These are phyloP conservation scores for Rosalia funebris DNA, from an alignment of 2,888 invertebrate species.

Conservation along the genomic window DNA sequence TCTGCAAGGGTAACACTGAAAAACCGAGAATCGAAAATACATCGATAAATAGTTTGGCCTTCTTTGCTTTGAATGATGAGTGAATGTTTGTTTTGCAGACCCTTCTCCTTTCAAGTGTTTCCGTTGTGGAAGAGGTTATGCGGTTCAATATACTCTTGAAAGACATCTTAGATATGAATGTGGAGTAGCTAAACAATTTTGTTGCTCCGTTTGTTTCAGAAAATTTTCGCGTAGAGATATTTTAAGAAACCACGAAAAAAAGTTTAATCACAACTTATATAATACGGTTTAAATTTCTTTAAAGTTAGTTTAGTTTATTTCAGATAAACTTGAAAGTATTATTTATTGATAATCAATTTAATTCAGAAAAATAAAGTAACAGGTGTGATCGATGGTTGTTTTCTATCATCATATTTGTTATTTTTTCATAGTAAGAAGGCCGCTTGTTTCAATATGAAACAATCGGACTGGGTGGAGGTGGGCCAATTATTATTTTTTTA, in stretches of 20 bases:
- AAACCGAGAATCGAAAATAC: constrained; percentile 27
- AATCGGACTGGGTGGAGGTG: constrained; percentile 59
- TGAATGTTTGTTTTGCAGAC: constrained; percentile 56
- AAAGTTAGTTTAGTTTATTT: no score
- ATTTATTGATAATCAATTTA: background rate
- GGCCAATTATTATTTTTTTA: constrained; percentile 40
- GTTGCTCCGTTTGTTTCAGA: constrained; percentile 64
- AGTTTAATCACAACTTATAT: constrained; percentile 45
- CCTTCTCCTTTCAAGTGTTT: constrained; percentile 64
- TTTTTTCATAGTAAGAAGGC: constrained; percentile 53
- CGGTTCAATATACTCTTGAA: constrained; percentile 62
- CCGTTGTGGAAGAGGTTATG: constrained; percentile 70
- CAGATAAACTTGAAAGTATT: background rate
- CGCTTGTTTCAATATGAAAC: constrained; percentile 50
- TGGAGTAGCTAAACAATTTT: constrained; percentile 62
- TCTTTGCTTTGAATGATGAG: constrained; percentile 35
- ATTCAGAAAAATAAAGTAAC: constrained; percentile 12
- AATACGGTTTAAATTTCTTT: constrained; percentile 28
- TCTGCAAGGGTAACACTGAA: constrained; percentile 27
- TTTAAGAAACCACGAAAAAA: constrained; percentile 57
- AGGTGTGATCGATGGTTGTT: background rate
- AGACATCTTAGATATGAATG: constrained; percentile 57
- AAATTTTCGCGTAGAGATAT: constrained; percentile 56
- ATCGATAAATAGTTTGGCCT: constrained; percentile 24
- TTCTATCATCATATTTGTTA: constrained; percentile 1